Conservation (phyloP, 2,113 vertebrate genomes). For the Gymnogyps californianus region DNA sequence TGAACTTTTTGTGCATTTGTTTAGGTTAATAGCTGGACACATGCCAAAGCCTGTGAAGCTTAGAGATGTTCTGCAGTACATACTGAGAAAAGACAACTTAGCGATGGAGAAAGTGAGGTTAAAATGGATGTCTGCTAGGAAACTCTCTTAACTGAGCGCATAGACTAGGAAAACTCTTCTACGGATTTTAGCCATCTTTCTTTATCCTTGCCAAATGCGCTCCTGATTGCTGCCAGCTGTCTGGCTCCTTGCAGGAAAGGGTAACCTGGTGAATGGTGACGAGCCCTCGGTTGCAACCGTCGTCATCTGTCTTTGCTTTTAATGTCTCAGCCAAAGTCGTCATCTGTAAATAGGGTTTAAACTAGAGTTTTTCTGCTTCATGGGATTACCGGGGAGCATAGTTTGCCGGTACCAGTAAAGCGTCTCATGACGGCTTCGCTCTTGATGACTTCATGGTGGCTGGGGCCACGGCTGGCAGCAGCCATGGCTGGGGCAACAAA, state of each 20-base stretch:
- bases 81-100: neutral
- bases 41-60: neutral
- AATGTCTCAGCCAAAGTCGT: neutral
- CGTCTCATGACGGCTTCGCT: fast-evolving
- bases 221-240: neutral
- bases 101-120: neutral
- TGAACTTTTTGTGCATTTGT: neutral
- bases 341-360: neutral
- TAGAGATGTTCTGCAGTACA: neutral
- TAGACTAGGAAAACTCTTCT: neutral
- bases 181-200: neutral
- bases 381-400: fast-evolving
- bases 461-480: neutral
- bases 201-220: fast-evolving
- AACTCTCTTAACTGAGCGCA: neutral
- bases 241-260: neutral
- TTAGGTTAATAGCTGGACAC: neutral
- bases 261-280: neutral
- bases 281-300: neutral
- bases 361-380: neutral
- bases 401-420: neutral
- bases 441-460: neutral
- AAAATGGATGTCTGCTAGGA: neutral
- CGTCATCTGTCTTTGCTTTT: neutral
- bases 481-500: neutral